Conservation (phyloP, 2,888 invertebrate species). For the Drosophila emarginata region DNA sequence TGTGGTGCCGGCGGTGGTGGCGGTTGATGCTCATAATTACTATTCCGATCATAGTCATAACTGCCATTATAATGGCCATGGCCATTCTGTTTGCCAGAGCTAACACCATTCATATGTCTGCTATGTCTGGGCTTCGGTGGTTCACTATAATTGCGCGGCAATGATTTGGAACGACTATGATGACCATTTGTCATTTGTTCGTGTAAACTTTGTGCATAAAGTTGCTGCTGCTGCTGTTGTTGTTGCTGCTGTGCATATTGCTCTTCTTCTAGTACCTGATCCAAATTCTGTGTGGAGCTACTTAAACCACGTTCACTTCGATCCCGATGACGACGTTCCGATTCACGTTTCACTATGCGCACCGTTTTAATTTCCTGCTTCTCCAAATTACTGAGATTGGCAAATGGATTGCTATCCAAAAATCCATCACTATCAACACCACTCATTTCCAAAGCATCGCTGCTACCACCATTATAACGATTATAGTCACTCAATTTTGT, state of each 20-base stretch:
- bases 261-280: constrained; percentile 82
- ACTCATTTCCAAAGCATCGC: constrained; percentile 80
- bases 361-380: constrained; percentile 96
- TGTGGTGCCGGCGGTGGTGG: constrained; percentile 70
- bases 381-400: constrained; percentile 88
- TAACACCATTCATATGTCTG: constrained; percentile 54
- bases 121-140: constrained; percentile 74
- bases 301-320: constrained; percentile 87
- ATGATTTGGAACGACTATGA: constrained; percentile 84
- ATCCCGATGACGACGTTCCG: constrained; percentile 92
- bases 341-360: constrained; percentile 95
- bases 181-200: constrained; percentile 74
- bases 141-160: constrained; percentile 83
- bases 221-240: constrained; percentile 38
- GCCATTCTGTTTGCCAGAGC: constrained; percentile 53
- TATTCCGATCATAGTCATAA: constrained; percentile 79
- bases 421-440: constrained; percentile 82
- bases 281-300: constrained; percentile 81
- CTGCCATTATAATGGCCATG: constrained; percentile 51
- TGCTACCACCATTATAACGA: constrained; percentile 78
- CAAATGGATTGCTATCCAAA: constrained; percentile 80
- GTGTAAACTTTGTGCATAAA: constrained; percentile 64
- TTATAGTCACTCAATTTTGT: constrained; percentile 77
- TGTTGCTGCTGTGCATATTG: constrained; percentile 59
- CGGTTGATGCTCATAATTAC: constrained; percentile 76